A percentile compares a stretch with the other conserved stretches of the same genome.
phyloP scores from a whole-genome alignment of 1,140 invertebrate genomes.

The Ooceraea biroi region DNA sequence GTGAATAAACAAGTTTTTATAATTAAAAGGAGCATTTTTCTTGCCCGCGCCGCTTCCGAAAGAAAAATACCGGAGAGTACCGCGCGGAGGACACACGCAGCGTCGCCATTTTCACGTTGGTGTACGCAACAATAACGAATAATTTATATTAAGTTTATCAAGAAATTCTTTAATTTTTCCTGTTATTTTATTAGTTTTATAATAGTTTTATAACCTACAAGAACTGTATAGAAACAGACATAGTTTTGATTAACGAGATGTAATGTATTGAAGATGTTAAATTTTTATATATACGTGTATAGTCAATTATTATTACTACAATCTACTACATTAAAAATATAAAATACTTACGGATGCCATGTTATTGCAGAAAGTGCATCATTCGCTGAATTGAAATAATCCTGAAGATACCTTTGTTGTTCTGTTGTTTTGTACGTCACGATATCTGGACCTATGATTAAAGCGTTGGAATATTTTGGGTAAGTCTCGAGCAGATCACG shows the following conservation, averaged over 20 bases:
- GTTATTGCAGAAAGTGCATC: constrained; percentile 87
- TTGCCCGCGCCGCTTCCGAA: too few relatives aligned
- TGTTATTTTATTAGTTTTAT: constrained; percentile 2
- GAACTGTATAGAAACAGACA: neutral
- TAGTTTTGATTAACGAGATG: neutral
- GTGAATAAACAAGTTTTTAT: too few relatives aligned
- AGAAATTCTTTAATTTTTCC: too few relatives aligned
- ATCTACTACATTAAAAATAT: neutral
- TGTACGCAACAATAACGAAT: too few relatives aligned
- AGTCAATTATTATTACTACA: too few relatives aligned
- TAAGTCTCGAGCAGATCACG: constrained; percentile 88
- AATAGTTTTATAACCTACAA: neutral
- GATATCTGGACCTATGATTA: constrained; percentile 84
- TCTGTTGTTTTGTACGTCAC: constrained; percentile 79
- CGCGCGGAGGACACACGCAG: too few relatives aligned
- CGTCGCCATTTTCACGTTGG: too few relatives aligned
- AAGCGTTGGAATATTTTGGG: constrained; percentile 81
- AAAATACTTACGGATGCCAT: constrained; percentile 88
- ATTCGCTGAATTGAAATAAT: constrained; percentile 86
- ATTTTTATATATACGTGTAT: constrained; percentile 16
- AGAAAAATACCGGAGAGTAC: too few relatives aligned
- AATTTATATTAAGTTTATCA: neutral
- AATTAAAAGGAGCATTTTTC: too few relatives aligned
- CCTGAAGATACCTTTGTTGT: constrained; percentile 86
- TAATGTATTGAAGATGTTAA: too few relatives aligned